Evolutionary conservation across 2,113 vertebrate genomes (phyloP).

Genomic region (Grantiella picta): DNA sequence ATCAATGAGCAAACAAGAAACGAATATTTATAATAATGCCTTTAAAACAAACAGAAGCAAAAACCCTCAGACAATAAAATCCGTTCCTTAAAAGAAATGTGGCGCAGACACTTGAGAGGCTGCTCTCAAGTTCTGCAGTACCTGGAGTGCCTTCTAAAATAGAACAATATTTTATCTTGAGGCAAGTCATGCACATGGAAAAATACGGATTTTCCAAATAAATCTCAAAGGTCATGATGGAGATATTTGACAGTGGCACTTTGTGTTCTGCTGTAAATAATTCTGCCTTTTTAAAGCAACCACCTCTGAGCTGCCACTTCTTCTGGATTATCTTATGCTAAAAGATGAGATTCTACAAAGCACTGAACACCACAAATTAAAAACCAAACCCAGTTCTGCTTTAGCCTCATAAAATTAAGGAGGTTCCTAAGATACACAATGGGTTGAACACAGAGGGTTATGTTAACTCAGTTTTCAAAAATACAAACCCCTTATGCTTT

Average conservation of each 20-base stretch:
- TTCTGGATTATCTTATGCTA: background rate
- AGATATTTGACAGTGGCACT: background rate
- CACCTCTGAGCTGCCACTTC: background rate
- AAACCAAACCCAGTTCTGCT: background rate
- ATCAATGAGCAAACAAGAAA: background rate
- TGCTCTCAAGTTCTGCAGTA: background rate
- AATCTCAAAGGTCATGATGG: background rate
- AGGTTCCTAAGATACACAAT: background rate
- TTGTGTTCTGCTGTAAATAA: background rate
- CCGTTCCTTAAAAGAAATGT: background rate
- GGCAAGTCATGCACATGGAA: background rate
- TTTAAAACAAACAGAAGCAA: slow-evolving; percentile 8
- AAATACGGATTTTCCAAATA: background rate
- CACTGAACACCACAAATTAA: background rate
- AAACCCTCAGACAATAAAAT: background rate
- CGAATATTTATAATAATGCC: background rate
- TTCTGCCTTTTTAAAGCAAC: slow-evolving; percentile 7
- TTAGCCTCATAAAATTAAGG: background rate
- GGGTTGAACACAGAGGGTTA: background rate
- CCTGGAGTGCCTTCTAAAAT: background rate
- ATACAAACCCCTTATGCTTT: background rate
- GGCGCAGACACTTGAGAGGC: background rate
- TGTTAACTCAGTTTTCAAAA: background rate
- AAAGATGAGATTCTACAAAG: background rate
- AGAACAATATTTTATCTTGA: background rate